A percentile compares a stretch with the other conserved stretches of the same genome.
These are phyloP conservation scores for Rutpela maculata DNA, from an alignment of 2,888 invertebrate species.

Conservation along the genomic window DNA sequence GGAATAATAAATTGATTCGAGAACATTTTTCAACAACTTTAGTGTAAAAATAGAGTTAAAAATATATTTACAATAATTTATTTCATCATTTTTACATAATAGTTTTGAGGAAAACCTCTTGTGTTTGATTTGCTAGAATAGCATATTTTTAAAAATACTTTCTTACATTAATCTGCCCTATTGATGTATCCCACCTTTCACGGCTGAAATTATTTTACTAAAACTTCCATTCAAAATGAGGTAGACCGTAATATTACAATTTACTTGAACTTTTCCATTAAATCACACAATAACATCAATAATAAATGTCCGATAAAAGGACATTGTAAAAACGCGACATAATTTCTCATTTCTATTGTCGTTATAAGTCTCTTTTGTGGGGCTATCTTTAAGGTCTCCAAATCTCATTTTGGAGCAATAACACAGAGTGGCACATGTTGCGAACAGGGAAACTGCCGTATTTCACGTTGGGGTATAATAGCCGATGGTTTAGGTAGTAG, in stretches of 20 bases:
- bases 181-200: too few relatives aligned
- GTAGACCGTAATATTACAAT: neutral
- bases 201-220: too few relatives aligned
- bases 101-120: too few relatives aligned
- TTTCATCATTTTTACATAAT: too few relatives aligned
- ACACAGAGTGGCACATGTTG: constrained; percentile 65
- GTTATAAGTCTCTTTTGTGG: constrained; percentile 59
- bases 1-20: too few relatives aligned
- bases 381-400: constrained; percentile 62
- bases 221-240: neutral
- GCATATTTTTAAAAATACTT: too few relatives aligned
- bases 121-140: too few relatives aligned
- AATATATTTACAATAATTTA: too few relatives aligned
- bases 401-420: constrained; percentile 65
- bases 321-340: constrained; percentile 51
- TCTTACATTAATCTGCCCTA: too few relatives aligned
- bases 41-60: too few relatives aligned
- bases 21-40: too few relatives aligned
- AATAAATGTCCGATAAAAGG: constrained; percentile 36
- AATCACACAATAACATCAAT: constrained; percentile 39
- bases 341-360: constrained; percentile 60
- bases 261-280: constrained; percentile 29
- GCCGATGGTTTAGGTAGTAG: constrained; percentile 62
- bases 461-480: constrained; percentile 61
- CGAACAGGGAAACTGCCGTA: constrained; percentile 63